These are phyloP conservation scores for Pseudobourletiella spinata DNA, from an alignment of 1,140 invertebrate species.

Conservation along the genomic window DNA sequence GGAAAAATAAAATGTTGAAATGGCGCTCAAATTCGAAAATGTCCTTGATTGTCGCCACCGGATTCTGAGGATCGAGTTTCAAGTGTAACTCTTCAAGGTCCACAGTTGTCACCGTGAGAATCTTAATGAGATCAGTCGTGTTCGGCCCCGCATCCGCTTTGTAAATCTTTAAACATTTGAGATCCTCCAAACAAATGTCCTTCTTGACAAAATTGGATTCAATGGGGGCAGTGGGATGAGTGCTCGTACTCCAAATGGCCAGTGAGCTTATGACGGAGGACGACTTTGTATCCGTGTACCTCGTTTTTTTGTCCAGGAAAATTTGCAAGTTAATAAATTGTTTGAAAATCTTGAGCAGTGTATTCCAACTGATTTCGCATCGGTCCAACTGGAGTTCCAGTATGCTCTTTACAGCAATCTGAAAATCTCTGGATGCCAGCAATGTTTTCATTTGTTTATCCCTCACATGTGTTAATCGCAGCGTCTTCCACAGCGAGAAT, in stretches of 20 bases:
- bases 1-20: background rate
- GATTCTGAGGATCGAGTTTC: background rate
- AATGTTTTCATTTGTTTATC: background rate
- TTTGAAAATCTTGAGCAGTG: background rate
- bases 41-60: background rate
- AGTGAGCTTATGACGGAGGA: background rate
- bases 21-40: constrained; percentile 1
- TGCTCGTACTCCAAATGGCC: background rate
- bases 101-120: background rate
- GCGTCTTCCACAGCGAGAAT: background rate
- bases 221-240: background rate
- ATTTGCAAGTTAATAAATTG: constrained; percentile 1
- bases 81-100: background rate
- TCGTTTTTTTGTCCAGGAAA: background rate
- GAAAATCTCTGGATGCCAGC: background rate
- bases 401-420: constrained; percentile 1
- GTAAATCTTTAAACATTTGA: background rate
- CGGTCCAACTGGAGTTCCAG: background rate
- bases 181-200: constrained; percentile 2
- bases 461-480: background rate
- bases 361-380: background rate
- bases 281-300: background rate
- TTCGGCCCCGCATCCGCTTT: background rate
- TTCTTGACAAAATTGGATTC: background rate
- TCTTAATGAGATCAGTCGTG: background rate